These are phyloP conservation scores for Pogonognathellus flavescens DNA, from an alignment of 1,140 invertebrate species.

Conservation along the genomic window DNA sequence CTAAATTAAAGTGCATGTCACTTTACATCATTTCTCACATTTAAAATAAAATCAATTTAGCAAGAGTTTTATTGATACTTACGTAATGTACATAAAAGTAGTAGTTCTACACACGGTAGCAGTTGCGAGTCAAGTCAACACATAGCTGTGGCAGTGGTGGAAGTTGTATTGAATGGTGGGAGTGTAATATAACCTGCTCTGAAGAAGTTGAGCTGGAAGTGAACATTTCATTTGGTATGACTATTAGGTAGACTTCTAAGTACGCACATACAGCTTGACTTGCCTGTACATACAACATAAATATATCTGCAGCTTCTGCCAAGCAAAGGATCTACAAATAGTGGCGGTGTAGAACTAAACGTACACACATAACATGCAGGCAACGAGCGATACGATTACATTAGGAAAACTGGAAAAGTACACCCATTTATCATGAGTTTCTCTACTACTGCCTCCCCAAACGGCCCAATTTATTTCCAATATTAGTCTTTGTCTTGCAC, in stretches of 20 bases:
- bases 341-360: not conserved
- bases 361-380: not conserved
- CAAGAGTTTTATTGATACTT: slow-evolving; percentile 50
- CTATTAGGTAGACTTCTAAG: not conserved
- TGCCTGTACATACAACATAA: not conserved
- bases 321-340: too few relatives aligned
- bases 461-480: slow-evolving; percentile 48
- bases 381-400: slow-evolving; percentile 16
- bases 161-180: too few relatives aligned
- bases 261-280: not conserved
- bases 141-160: too few relatives aligned
- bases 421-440: slow-evolving; percentile 10
- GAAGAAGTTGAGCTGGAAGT: not conserved
- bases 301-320: not conserved
- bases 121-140: slow-evolving; percentile 7
- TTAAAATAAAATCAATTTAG: slow-evolving; percentile 51
- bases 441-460: slow-evolving; percentile 38
- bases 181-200: not conserved
- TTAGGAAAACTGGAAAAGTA: slow-evolving; percentile 45
- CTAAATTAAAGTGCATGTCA: slow-evolving; percentile 49
- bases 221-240: slow-evolving; percentile 30
- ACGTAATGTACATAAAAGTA: slow-evolving; percentile 21
- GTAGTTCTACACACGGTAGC: not conserved
- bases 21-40: slow-evolving; percentile 49
- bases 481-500: slow-evolving; percentile 48